These are phyloP conservation scores for Drosophila nigricruria DNA, from an alignment of 2,888 invertebrate genomes.

Conservation along the genomic window DNA sequence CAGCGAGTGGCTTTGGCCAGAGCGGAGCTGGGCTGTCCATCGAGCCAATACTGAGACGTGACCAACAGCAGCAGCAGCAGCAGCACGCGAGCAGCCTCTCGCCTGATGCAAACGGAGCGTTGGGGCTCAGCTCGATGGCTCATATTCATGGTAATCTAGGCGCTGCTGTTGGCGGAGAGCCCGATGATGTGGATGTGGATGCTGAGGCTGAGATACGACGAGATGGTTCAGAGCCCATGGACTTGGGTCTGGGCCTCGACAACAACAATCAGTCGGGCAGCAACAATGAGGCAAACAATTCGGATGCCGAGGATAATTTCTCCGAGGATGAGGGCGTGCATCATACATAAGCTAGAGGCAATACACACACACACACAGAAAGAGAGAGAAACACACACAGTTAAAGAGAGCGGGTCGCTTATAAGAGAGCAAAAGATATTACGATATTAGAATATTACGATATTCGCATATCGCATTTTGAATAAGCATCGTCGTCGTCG, in stretches of 20 bases:
- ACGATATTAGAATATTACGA: constrained; percentile 20
- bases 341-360: constrained; percentile 78
- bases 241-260: constrained; percentile 83
- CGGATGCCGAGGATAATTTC: constrained; percentile 84
- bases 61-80: constrained; percentile 67
- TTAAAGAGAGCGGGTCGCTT: constrained; percentile 9
- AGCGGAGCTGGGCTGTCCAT: constrained; percentile 79
- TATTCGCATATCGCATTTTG: constrained; percentile 20
- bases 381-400: not conserved
- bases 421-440: constrained; percentile 33
- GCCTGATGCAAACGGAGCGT: constrained; percentile 57
- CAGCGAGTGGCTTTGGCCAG: constrained; percentile 52
- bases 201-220: constrained; percentile 77
- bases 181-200: constrained; percentile 51
- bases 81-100: constrained; percentile 65
- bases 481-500: constrained; percentile 1
- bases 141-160: constrained; percentile 51
- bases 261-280: constrained; percentile 83
- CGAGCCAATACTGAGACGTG: constrained; percentile 83
- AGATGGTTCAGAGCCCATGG: constrained; percentile 85
- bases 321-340: constrained; percentile 85
- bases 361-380: not conserved
- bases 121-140: constrained; percentile 53
- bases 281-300: constrained; percentile 82
- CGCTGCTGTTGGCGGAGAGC: constrained; percentile 25